Percentiles rank a stretch among this genome's conserved stretches.
Conservation (phyloP, 2,888 invertebrate genomes). For the Ptychoptera albimana region DNA sequence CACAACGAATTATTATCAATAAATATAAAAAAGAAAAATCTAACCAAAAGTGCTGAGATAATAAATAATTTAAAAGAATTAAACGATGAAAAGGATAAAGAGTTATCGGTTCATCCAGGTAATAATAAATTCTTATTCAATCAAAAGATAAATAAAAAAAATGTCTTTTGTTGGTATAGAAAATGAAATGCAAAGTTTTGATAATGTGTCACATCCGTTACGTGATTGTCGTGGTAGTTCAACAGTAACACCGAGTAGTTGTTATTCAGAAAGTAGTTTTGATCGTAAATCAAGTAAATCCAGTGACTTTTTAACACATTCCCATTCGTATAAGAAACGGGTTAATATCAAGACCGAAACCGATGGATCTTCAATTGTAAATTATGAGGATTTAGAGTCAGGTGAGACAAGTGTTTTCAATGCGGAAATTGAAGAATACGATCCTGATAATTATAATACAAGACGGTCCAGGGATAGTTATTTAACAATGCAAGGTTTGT, state of each 20-base stretch:
- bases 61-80: not conserved
- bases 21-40: not conserved
- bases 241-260: constrained; percentile 28
- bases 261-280: constrained; percentile 26
- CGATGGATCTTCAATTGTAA: constrained; percentile 13
- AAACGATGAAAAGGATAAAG: not conserved
- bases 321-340: constrained; percentile 35
- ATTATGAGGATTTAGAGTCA: constrained; percentile 28
- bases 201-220: constrained; percentile 18
- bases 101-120: not conserved
- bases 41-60: not conserved
- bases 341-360: constrained; percentile 44
- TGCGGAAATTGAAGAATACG: constrained; percentile 22
- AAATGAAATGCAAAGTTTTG: constrained; percentile 27
- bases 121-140: not conserved
- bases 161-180: constrained; percentile 7
- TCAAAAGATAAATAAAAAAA: constrained; percentile 6
- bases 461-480: constrained; percentile 40
- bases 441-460: constrained; percentile 38
- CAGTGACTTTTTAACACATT: constrained; percentile 28
- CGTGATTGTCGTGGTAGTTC: constrained; percentile 14
- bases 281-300: constrained; percentile 28
- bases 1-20: too few species aligned
- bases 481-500: constrained; percentile 41
- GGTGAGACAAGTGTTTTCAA: constrained; percentile 28